These are phyloP conservation scores for Plodia interpunctella DNA, from an alignment of 1,140 invertebrate species.

Conservation along the genomic window DNA sequence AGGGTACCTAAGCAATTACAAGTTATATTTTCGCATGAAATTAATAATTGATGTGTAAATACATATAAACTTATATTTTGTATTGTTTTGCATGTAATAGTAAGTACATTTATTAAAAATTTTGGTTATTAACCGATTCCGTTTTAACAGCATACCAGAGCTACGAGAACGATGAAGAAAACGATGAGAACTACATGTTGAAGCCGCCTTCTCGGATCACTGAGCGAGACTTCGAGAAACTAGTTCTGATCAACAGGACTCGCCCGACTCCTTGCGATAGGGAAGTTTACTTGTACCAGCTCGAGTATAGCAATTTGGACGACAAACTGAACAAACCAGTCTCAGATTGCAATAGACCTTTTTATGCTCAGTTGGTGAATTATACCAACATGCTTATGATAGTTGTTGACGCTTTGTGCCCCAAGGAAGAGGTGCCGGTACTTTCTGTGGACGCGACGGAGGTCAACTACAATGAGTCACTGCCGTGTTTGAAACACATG, in stretches of 20 bases:
- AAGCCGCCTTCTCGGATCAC: conserved; percentile 65
- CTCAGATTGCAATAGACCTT: conserved; percentile 79
- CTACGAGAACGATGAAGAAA: conserved; percentile 70
- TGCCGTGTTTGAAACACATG: conserved; percentile 81
- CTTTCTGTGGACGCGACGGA: conserved; percentile 80
- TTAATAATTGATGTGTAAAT: background rate
- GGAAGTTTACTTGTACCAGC: conserved; percentile 76
- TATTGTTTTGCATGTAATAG: conserved; percentile 22
- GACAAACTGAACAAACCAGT: conserved; percentile 58
- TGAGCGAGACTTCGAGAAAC: conserved; percentile 78
- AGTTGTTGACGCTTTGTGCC: conserved; percentile 85
- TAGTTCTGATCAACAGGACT: conserved; percentile 85
- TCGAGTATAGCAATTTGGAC: conserved; percentile 60
- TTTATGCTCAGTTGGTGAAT: conserved; percentile 88
- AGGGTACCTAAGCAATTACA: background rate
- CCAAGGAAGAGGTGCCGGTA: conserved; percentile 57
- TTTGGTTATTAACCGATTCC: conserved; percentile 16
- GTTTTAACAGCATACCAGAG: conserved; percentile 57
- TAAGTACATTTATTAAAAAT: background rate
- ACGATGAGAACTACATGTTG: conserved; percentile 57
- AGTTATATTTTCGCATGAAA: background rate
- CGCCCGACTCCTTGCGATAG: conserved; percentile 88
- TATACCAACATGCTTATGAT: conserved; percentile 91
- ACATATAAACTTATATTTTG: conserved; percentile 6
- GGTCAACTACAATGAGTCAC: conserved; percentile 80